These are phyloP conservation scores for Bufotes viridis DNA, from an alignment of 2,797 vertebrate species.

Conservation along the genomic window DNA sequence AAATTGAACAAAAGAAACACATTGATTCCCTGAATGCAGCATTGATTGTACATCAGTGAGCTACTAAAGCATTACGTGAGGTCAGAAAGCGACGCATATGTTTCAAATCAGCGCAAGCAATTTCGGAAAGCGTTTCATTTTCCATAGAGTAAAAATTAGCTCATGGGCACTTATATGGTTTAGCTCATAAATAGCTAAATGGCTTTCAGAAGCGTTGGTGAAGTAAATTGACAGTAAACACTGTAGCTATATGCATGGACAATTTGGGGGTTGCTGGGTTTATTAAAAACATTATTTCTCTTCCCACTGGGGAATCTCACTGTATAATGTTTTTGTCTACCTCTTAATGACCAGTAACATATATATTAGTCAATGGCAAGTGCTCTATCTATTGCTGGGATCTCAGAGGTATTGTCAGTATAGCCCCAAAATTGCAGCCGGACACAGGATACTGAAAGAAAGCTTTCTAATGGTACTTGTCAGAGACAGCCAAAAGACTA, in stretches of 20 bases:
- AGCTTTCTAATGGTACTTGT: too few species aligned
- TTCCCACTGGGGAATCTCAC: too few species aligned
- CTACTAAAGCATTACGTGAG: background rate
- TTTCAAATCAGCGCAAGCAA: background rate
- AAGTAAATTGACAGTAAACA: background rate
- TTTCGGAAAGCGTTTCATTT: background rate
- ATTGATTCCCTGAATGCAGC: background rate
- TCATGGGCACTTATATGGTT: background rate
- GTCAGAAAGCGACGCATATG: background rate
- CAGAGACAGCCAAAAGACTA: too few species aligned
- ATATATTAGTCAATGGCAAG: too few species aligned
- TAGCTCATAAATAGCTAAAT: background rate
- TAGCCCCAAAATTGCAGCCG: too few species aligned
- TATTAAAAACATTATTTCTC: too few species aligned
- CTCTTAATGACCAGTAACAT: too few species aligned
- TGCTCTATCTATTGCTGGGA: too few species aligned
- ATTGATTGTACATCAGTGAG: constrained; percentile 23
- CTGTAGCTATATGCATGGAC: background rate
- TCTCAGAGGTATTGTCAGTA: too few species aligned
- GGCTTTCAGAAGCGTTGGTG: background rate
- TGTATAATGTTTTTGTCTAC: too few species aligned
- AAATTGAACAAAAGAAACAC: constrained; percentile 17
- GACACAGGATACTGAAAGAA: too few species aligned
- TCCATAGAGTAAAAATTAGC: background rate
- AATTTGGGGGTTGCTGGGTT: too few species aligned